Base-by-base conservation (phyloP, 2,113 vertebrate genomes). In the Prinia subflava region DNA sequence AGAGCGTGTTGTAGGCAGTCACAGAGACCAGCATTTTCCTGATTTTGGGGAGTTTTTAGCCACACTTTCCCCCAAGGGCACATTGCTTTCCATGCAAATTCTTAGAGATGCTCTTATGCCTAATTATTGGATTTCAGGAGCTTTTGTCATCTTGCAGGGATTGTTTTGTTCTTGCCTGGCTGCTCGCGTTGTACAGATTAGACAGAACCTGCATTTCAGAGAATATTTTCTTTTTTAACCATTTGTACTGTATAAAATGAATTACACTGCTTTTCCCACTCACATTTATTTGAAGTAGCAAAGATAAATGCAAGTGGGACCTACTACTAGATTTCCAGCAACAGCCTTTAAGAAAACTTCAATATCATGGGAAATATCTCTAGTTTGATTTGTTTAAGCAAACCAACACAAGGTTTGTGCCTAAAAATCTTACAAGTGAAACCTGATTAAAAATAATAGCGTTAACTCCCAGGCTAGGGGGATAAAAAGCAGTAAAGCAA, bases 111-210 rank as follows among this genome's bases (percentile, higher is more conserved):
- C 62, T 89, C 25, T 94, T 56, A 74, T 87, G 81, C 87, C 95
- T 95, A 50, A 37, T 70, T 49, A 83, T 93, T 90, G 92, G 95
- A 95, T 96, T 94, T 62, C 53, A 97, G 50, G 92, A 96, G 91
- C 67, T 80, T 94, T 87, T 95, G 82, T 96, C 94, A 96, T 96
- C 95, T 91, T 95, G 77, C 90, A 84, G 87, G 64, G 82, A 89
- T 82, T 84, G 88, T 81, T 97, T 94, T 77, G 76, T 87, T 95
- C 57, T 95, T 93, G 95, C 94, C 87, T 96, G 92, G 91, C 86
- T 87, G 84, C 95, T 96, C 74, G 22, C 89, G 4, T 90, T 55
- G 74, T 69, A 42, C 77, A 95, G 93, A 95, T 94, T 87, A 95
- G 92, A 84, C 90, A 94, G 90, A 92, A 87, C 92, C 23, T 33